Percentiles rank a stretch among this genome's conserved stretches.
These are phyloP conservation scores for Melitaea athalia DNA, from an alignment of 2,888 invertebrate genomes.

Conservation along the genomic window DNA sequence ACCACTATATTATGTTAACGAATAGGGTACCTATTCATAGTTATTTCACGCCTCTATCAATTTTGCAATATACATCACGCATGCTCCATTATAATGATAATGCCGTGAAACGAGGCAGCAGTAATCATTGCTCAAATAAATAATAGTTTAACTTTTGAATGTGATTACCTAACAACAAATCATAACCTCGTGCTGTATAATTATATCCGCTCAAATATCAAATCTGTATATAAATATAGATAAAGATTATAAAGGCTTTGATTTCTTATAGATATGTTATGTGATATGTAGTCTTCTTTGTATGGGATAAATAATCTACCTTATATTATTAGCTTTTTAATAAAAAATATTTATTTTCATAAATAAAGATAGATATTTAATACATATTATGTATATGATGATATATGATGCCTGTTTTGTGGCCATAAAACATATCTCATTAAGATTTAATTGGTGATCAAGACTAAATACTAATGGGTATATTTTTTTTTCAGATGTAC, in stretches of 20 bases:
- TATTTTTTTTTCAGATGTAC: slow-evolving; percentile 6
- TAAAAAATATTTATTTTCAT: no score
- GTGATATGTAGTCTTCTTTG: no score
- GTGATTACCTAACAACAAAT: not conserved
- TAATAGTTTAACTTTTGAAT: slow-evolving; percentile 4
- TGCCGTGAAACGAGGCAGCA: not conserved
- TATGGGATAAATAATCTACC: no score
- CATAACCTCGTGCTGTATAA: not conserved
- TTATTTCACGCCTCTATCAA: slow-evolving; percentile 19
- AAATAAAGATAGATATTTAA: no score
- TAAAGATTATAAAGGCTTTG: not conserved
- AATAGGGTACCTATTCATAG: slow-evolving; percentile 16
- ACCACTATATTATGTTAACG: slow-evolving; percentile 7
- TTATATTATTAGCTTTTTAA: no score
- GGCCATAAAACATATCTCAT: no score
- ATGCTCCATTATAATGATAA: slow-evolving; percentile 13
- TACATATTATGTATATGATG: no score
- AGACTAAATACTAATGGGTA: no score
- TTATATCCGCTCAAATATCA: not conserved
- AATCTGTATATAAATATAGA: not conserved
- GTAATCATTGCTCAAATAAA: slow-evolving; percentile 19
- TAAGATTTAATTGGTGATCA: no score
- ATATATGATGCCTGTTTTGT: no score
- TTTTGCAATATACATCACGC: slow-evolving; percentile 31
- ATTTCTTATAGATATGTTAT: not conserved